A percentile compares a stretch with the other conserved stretches of the same genome.
Conservation (phyloP, 2,888 invertebrate genomes). For the Cotesia congregata region DNA sequence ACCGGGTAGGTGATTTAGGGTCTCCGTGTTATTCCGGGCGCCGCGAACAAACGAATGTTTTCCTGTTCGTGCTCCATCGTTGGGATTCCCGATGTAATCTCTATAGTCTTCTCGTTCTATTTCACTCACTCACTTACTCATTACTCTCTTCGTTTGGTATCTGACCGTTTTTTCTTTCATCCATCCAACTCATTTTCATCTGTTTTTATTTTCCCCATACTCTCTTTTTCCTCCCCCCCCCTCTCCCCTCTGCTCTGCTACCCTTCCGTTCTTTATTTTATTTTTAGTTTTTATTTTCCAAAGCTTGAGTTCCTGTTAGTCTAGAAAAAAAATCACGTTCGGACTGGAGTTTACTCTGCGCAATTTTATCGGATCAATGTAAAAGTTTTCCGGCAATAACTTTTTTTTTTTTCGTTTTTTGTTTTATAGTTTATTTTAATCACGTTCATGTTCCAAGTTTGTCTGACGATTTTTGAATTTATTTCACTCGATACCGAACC, state of each 20-base stretch:
- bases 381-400: constrained; percentile 11
- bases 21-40: constrained; percentile 51
- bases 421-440: constrained; percentile 4
- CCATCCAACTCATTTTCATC: constrained; percentile 16
- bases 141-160: constrained; percentile 23
- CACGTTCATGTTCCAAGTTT: constrained; percentile 2
- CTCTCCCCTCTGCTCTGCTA: not conserved
- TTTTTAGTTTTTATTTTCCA: constrained; percentile 21
- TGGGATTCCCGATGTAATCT: constrained; percentile 52
- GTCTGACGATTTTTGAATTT: constrained; percentile 14
- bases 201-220: constrained; percentile 18
- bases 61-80: constrained; percentile 56
- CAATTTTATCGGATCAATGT: constrained; percentile 33
- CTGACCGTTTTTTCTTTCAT: constrained; percentile 30
- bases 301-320: constrained; percentile 21
- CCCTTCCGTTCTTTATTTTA: constrained; percentile 19
- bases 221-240: constrained; percentile 9
- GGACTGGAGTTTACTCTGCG: constrained; percentile 8
- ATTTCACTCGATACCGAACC: not conserved
- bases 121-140: constrained; percentile 23
- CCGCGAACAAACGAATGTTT: constrained; percentile 60
- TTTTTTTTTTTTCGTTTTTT: constrained; percentile 22
- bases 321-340: constrained; percentile 12
- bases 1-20: constrained; percentile 49
- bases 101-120: constrained; percentile 27